Base-by-base conservation (phyloP, 2,113 vertebrate species). In the Elachura formosa region DNA sequence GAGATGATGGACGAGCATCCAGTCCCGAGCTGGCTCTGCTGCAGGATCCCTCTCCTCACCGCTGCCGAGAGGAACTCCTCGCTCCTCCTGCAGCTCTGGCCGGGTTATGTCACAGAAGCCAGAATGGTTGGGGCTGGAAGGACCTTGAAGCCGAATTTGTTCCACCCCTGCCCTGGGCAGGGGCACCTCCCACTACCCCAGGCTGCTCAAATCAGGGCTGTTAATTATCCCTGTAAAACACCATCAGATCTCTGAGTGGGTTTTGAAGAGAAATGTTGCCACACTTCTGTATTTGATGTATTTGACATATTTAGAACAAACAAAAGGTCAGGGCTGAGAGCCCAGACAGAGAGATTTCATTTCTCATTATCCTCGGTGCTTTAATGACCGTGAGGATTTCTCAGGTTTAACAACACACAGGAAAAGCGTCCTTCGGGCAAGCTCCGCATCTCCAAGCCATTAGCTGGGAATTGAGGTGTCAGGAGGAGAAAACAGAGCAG, bases 61-160 rank as follows among this genome's bases (percentile, higher is more conserved):
- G n/a, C n/a, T n/a, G n/a, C n/a, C n/a, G n/a, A 17, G 31, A 4
- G 6, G 2, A 26, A 8, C 12, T 3, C 18, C 16, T 33, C 2
- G 11, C 8, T 41, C 26, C 28, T 21, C 33, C 5, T 12, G 11
- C 8, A 3, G 6, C 3, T 34, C 64, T 28, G 55, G 1, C n/a
- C 45, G 2, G 14, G 28, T 3, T 1, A 0, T 1, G 4, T 2
- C 54, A n/a, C 46, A 38, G 38, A 20, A n/a, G 3, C 55, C 55
- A 1, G 17, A 12, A 17, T 2, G 31, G 62, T 14, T 26, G 25
- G 43, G 43, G 52, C 13, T 43, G 62, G 22, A 14, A 43, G 22
- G 28, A 45, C 46, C 46, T n/a, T 7, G 8, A 16, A n/a, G 8
- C 24, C 2, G 29, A 2, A 11, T 38, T 12, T 13, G 9, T 52